Percentiles rank a stretch among this genome's conserved stretches.
Evolutionary conservation across 2,797 vertebrate species (phyloP).

Genomic region (Chelonia mydas): DNA sequence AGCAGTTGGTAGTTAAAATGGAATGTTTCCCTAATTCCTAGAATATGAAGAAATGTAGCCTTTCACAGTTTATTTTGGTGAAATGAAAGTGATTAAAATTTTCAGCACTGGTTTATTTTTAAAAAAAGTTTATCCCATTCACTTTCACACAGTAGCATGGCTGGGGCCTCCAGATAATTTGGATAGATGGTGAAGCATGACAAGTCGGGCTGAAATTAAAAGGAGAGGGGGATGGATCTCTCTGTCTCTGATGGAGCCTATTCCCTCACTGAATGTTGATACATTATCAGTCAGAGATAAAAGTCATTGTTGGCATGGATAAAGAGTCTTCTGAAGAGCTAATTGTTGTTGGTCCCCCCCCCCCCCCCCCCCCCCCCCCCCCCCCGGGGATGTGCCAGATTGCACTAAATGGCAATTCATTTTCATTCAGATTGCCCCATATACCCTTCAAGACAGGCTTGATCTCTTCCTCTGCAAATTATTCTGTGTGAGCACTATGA

Average conservation of each 20-base stretch:
- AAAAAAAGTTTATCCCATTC: not conserved
- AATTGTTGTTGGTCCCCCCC: not conserved
- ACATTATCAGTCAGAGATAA: conserved; percentile 20
- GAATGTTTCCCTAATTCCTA: not conserved
- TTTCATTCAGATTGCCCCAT: conserved; percentile 19
- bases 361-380: no score
- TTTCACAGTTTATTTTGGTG: not conserved
- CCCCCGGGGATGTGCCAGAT: not conserved
- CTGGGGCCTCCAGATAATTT: conserved; percentile 10
- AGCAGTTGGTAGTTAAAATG: not conserved
- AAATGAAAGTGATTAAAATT: not conserved
- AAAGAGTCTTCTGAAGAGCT: not conserved
- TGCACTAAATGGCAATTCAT: conserved; percentile 50
- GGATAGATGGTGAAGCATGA: not conserved
- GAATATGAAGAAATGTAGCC: not conserved
- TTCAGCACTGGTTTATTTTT: not conserved
- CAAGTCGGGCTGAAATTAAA: conserved; percentile 5
- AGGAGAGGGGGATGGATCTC: conserved; percentile 2
- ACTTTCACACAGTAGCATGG: not conserved
- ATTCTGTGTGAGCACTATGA: not conserved
- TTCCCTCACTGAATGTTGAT: conserved; percentile 41
- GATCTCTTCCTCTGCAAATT: conserved; percentile 25
- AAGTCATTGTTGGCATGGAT: conserved; percentile 25
- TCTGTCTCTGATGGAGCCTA: conserved; percentile 14
- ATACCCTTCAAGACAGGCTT: conserved; percentile 20